Evolutionary conservation across 1,140 invertebrate species (phyloP), one percentile per base, ranked within the genome.

Genomic region (Megathymus violae): DNA sequence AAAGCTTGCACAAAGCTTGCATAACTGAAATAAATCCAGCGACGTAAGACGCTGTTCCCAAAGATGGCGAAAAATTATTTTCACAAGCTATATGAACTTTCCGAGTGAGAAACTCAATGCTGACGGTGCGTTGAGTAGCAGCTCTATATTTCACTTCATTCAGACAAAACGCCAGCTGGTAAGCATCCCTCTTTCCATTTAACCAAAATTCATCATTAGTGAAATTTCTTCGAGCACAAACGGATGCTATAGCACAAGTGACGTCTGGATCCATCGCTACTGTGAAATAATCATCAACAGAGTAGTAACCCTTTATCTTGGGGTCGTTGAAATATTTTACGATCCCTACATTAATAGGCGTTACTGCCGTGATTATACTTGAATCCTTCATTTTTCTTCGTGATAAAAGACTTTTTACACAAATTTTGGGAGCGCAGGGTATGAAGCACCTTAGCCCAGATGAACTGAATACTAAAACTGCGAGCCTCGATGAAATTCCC

Each of bases 111-210:
- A 51, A 51, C 17, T 51, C 48, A 3, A 51, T 15, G 16, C 48
- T 51, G 11, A 51, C 48, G 19, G 27, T 51, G 0, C 34, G 48
- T 15, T 51, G 48, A 14, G 17, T 40, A 9, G 50, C 50, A 34
- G 50, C 50, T 41, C 36, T 54, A 9, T 54, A 54, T 15, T 54
- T 54, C 34, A 54, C 50, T 41, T 54, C 50, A 4, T 54, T 54
- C 2, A 54, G 11, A 13, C 36, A 41, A 6, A 41, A 54, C 1
- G n/a, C 10, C 3, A 54, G 38, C 22, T 54, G 36, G 2, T 3
- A 1, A 22, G 17, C 19, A 19, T 17, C 36, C 13, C 40, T 11
- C 4, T 19, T 14, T 15, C 50, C 50, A 19, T 54, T 54, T 9
- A 54, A 25, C 50, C 50, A 54, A 25, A 54, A 54, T 25, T 41